Evolutionary conservation across 64 coral and sea anemone species (phyloP).

Genomic region (Astreopora myriophthalma): DNA sequence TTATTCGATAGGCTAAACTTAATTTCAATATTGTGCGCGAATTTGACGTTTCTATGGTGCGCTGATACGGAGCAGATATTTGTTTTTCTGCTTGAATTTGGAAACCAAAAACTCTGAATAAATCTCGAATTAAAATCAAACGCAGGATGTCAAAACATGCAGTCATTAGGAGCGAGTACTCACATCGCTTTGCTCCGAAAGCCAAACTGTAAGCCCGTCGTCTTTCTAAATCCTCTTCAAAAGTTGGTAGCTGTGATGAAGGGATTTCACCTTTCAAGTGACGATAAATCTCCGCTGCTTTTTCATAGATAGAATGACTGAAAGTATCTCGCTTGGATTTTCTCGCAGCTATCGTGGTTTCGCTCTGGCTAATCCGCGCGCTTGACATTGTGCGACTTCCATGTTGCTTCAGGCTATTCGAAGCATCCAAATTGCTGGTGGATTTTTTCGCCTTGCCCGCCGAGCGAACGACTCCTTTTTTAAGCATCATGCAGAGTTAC

Average conservation of each 20-base stretch:
- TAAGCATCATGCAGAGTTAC: background rate
- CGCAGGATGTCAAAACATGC: background rate
- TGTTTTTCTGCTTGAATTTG: background rate
- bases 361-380: conserved; percentile 57
- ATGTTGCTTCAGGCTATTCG: conserved; percentile 8
- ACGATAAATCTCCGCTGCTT: conserved; percentile 83
- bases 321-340: conserved; percentile 77
- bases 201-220: conserved; percentile 97
- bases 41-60: no score
- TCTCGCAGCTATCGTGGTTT: conserved; percentile 57
- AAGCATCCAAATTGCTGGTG: conserved; percentile 33
- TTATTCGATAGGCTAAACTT: no score
- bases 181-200: conserved; percentile 97
- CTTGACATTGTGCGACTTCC: background rate
- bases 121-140: background rate
- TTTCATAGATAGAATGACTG: conserved; percentile 88
- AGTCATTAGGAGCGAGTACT: background rate
- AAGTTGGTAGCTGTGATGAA: conserved; percentile 74
- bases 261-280: conserved; percentile 91
- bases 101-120: background rate
- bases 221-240: conserved; percentile 90
- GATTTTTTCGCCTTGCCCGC: conserved; percentile 41
- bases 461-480: background rate
- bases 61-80: background rate
- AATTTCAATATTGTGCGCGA: no score